Conservation (phyloP, 2,797 vertebrate genomes). For the Crenuchus spilurus region DNA sequence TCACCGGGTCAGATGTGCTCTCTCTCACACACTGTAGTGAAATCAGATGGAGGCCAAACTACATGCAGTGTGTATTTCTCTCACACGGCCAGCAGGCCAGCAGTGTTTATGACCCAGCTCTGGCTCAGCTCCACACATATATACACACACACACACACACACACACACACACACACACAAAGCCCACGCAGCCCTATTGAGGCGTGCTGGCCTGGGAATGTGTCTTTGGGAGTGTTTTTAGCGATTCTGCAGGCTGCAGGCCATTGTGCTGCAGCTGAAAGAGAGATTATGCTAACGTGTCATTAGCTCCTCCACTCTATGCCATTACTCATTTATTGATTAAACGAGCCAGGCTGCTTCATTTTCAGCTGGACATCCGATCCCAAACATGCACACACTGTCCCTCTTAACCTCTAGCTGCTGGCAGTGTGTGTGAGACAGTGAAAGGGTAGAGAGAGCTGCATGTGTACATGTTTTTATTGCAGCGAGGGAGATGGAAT, state of each 20-base stretch:
- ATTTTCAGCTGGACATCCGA: conserved; percentile 21
- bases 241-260: conserved; percentile 9
- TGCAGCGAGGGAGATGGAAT: neutral
- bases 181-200: conserved; percentile 26
- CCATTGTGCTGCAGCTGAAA: conserved; percentile 39
- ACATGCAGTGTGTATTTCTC: neutral
- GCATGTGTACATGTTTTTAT: neutral
- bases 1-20: conserved; percentile 32
- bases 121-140: neutral
- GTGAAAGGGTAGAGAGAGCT: neutral
- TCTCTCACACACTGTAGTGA: conserved; percentile 17
- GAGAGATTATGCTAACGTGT: conserved; percentile 43
- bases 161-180: conserved; percentile 12
- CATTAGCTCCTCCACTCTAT: conserved; percentile 37
- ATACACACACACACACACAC: neutral
- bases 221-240: conserved; percentile 37
- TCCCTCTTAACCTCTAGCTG: neutral
- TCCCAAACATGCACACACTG: conserved; percentile 9
- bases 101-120: neutral
- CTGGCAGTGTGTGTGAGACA: neutral
- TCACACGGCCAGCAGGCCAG: neutral
- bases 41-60: conserved; percentile 15
- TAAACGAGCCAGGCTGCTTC: conserved; percentile 31
- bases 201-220: conserved; percentile 24
- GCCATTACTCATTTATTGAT: conserved; percentile 51